Percentiles rank a stretch among this genome's conserved stretches.
These are phyloP conservation scores for Trichogramma dendrolimi DNA, from an alignment of 2,888 invertebrate genomes.

Conservation along the genomic window DNA sequence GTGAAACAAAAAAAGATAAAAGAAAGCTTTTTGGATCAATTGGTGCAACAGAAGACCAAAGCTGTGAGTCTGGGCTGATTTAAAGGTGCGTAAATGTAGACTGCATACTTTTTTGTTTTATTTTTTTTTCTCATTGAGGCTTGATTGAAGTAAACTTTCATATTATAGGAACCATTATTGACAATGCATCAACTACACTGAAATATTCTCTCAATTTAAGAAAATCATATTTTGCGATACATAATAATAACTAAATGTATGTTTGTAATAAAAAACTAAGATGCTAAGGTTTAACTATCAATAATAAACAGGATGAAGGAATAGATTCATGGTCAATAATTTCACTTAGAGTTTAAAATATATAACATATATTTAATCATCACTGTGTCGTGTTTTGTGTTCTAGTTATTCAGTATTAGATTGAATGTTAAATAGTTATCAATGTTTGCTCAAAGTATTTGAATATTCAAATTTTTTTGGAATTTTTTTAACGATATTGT, in stretches of 20 bases:
- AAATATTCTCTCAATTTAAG: conserved; percentile 10
- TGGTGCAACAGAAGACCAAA: conserved; percentile 24
- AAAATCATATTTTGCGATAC: not conserved
- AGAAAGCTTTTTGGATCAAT: conserved; percentile 21
- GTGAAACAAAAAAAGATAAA: not conserved
- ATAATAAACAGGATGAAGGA: not conserved
- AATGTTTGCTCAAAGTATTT: no score
- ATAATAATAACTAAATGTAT: not conserved
- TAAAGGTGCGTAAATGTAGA: conserved; percentile 29
- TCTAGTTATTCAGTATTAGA: not conserved
- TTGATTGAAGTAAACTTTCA: conserved; percentile 14
- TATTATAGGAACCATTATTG: conserved; percentile 19
- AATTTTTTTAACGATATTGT: no score
- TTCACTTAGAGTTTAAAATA: not conserved
- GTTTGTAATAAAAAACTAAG: not conserved
- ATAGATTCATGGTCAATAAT: conserved; percentile 22
- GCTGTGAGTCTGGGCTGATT: conserved; percentile 28
- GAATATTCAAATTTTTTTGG: no score
- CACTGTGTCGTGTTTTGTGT: not conserved
- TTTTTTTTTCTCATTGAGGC: conserved; percentile 21
- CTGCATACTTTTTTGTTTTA: conserved; percentile 21
- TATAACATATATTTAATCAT: not conserved
- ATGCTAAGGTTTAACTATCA: not conserved
- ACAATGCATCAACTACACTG: conserved; percentile 18
- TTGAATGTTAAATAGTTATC: no score